Evolutionary conservation across 2,113 vertebrate genomes (phyloP).

Genomic region (Austrofundulus limnaeus): DNA sequence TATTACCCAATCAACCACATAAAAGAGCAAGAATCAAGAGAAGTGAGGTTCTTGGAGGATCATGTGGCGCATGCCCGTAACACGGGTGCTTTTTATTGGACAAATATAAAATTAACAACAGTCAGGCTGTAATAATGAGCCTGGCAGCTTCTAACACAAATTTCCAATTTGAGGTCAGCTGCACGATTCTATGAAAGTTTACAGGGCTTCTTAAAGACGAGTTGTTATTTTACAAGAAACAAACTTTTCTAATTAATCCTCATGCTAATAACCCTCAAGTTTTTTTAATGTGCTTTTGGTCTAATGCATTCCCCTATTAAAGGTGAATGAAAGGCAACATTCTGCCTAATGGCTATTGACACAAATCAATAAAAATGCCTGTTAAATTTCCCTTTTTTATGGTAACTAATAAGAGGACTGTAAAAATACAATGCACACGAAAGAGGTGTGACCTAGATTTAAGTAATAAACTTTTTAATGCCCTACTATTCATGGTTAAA

Average conservation of each 20-base stretch:
- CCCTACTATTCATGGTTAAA: constrained; percentile 62
- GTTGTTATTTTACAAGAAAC: constrained; percentile 79
- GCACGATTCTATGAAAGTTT: constrained; percentile 93
- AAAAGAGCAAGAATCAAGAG: constrained; percentile 29
- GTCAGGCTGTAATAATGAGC: constrained; percentile 80
- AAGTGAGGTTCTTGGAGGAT: constrained; percentile 38
- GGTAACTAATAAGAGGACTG: constrained; percentile 72
- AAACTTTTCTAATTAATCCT: constrained; percentile 82
- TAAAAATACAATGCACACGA: constrained; percentile 71
- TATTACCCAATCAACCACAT: constrained; percentile 30
- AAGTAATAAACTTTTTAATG: constrained; percentile 69
- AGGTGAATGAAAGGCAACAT: constrained; percentile 56
- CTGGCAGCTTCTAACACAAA: constrained; percentile 88
- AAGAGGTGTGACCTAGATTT: constrained; percentile 71
- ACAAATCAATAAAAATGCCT: constrained; percentile 74
- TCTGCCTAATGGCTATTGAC: constrained; percentile 73
- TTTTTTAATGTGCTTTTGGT: constrained; percentile 58
- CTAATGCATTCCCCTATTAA: constrained; percentile 63
- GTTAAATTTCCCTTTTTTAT: constrained; percentile 70
- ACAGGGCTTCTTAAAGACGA: constrained; percentile 85
- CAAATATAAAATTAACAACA: constrained; percentile 99
- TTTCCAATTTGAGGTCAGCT: constrained; percentile 94
- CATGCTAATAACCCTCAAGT: constrained; percentile 69
- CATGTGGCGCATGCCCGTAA: constrained; percentile 55
- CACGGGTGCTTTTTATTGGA: constrained; percentile 90